Evolutionary conservation across 2,113 vertebrate genomes (phyloP), one percentile per base, ranked within the genome.

Genomic region (Gallinago jamesoni): DNA sequence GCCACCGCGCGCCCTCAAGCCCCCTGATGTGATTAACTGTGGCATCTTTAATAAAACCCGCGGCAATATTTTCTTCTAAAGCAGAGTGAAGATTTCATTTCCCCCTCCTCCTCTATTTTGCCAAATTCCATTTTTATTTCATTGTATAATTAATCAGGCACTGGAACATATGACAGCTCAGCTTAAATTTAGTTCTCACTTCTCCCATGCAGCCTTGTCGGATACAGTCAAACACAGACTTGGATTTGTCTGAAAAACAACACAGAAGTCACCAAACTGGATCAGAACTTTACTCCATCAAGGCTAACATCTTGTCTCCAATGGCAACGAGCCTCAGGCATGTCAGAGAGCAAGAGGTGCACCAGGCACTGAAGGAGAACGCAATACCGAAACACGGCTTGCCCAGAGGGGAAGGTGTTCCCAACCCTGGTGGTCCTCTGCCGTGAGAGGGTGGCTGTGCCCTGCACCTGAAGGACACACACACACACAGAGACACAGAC

Each of bases 111-210:
- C 69, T 89, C 78, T 45, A 28, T 78, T 95, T 94, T 91, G 41
- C 73, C 72, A 31, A 91, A 84, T 74, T 78, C 80, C 83, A 30
- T 75, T 93, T 93, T 84, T 89, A 52, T 84, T 75, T 72, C 52
- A 9, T 16, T 41, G 64, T 67, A n/a, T 92, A 92, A 92, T 96
- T 90, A 93, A 88, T 92, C 90, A 93, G 76, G 45, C 69, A 75
- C 53, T 78, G 85, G 47, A 41, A 62, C 68, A 72, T 84, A 7
- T 60, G 85, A 89, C 69, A 75, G 73, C 84, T 41, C 15, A 0
- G 60, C 57, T 94, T 84, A 94, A 87, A 96, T 96, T 86, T 93
- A 89, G 76, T 94, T 90, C 88, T 93, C 76, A 75, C 60, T 64
- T 78, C 52, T 63, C 41, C 68, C 52, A 0, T 4, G 68, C 30